Percentiles rank a stretch among this genome's conserved stretches.
Conservation (phyloP, 2,888 invertebrate species). For the Salticus scenicus region DNA sequence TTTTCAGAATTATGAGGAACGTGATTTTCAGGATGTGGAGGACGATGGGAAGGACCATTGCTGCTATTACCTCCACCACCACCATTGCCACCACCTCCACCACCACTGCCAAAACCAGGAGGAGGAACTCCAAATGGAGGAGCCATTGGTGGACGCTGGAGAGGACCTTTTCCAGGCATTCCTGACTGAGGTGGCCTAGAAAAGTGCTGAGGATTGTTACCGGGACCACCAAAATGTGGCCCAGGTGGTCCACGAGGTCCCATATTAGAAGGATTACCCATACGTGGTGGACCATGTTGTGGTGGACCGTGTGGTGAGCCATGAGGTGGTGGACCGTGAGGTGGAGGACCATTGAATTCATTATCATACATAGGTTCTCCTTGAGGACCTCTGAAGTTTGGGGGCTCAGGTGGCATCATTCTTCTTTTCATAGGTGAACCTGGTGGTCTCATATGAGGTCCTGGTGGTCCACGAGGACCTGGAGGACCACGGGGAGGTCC, state of each 20-base stretch:
- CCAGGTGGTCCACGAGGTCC: slow-evolving; percentile 76
- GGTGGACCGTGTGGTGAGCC: slow-evolving; percentile 77
- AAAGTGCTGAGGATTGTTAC: slow-evolving; percentile 48
- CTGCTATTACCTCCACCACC: background rate
- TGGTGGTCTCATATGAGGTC: slow-evolving; percentile 59
- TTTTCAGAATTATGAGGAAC: slow-evolving; percentile 2
- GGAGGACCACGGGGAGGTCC: slow-evolving; percentile 28
- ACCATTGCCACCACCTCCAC: slow-evolving; percentile 14
- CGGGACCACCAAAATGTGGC: slow-evolving; percentile 43
- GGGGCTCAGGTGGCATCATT: slow-evolving; percentile 76
- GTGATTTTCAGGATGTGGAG: slow-evolving; percentile 73
- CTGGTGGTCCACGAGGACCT: slow-evolving; percentile 75
- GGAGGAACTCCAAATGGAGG: slow-evolving; percentile 75
- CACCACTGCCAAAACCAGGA: slow-evolving; percentile 73
- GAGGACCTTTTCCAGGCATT: slow-evolving; percentile 26
- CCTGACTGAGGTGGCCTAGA: slow-evolving; percentile 68
- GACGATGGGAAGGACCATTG: slow-evolving; percentile 73
- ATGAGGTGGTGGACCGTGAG: slow-evolving; percentile 77
- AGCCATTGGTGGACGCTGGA: slow-evolving; percentile 74
- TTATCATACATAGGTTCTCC: slow-evolving; percentile 78
- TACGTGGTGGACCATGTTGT: slow-evolving; percentile 76
- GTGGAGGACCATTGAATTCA: slow-evolving; percentile 81
- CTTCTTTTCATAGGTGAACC: slow-evolving; percentile 33
- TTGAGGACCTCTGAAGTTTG: slow-evolving; percentile 74
- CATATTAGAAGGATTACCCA: slow-evolving; percentile 72